phyloP scores from a whole-genome alignment of 2,113 vertebrate species.

The Rhagologus leucostigma region DNA sequence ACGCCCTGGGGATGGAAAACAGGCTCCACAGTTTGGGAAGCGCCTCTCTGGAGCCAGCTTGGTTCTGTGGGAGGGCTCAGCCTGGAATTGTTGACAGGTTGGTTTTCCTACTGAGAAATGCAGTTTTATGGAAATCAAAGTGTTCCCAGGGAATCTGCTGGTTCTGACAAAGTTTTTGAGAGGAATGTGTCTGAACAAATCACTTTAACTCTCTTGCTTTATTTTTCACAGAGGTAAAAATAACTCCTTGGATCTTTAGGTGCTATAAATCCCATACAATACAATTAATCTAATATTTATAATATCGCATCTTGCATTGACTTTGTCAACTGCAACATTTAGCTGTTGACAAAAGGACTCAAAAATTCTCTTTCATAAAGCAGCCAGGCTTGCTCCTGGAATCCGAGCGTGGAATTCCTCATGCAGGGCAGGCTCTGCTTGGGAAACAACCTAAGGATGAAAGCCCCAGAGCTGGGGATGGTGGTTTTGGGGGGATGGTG shows the following conservation, averaged over 20 bases:
- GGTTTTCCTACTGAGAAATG: neutral
- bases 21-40: neutral
- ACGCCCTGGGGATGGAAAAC: accelerated
- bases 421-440: neutral
- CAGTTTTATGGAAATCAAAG: slow-evolving; percentile 36
- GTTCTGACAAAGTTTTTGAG: slow-evolving; percentile 42
- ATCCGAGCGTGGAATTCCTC: accelerated
- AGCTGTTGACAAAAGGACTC: slow-evolving; percentile 38
- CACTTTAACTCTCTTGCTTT: slow-evolving; percentile 38
- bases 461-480: neutral
- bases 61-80: neutral
- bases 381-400: accelerated
- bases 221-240: slow-evolving; percentile 42
- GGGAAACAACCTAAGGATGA: neutral
- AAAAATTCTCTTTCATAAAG: slow-evolving; percentile 33
- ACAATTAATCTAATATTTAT: slow-evolving; percentile 64
- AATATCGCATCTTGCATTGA: neutral
- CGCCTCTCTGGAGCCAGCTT: neutral
- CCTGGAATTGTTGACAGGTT: neutral
- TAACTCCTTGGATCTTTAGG: slow-evolving; percentile 35
- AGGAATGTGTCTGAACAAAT: slow-evolving; percentile 39
- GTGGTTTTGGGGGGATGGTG: neutral
- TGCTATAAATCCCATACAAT: slow-evolving; percentile 10
- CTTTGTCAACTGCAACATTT: slow-evolving; percentile 34
- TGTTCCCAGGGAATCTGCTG: neutral